These are phyloP conservation scores for Anguilla megastoma DNA, from an alignment of 2,797 vertebrate genomes.

Conservation along the genomic window DNA sequence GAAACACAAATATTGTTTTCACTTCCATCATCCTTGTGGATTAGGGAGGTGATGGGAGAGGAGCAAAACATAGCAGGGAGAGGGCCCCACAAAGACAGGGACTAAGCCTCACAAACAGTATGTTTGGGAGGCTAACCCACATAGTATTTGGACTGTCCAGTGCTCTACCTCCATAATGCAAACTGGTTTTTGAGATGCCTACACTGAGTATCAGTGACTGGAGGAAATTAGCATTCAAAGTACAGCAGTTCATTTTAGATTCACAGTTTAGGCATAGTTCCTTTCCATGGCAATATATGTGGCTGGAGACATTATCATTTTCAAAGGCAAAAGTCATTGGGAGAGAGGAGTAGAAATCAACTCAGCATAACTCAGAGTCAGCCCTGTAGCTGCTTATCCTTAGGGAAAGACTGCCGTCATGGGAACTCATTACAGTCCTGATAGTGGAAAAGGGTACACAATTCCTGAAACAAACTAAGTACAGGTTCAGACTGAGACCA, in stretches of 20 bases:
- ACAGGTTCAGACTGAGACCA: not conserved
- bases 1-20: not conserved
- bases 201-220: not conserved
- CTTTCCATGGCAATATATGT: not conserved
- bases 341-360: not conserved
- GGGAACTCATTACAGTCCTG: not conserved
- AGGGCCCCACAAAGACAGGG: not conserved
- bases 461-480: not conserved
- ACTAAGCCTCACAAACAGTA: not conserved
- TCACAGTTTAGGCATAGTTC: not conserved
- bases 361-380: not conserved
- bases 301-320: not conserved
- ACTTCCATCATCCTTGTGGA: not conserved
- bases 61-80: not conserved
- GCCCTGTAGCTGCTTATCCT: not conserved
- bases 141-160: not conserved
- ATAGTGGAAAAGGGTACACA: not conserved
- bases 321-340: slow-evolving; percentile 3
- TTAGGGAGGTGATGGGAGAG: not conserved
- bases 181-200: not conserved
- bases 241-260: not conserved
- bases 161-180: not conserved
- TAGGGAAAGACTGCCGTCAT: not conserved
- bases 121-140: not conserved
- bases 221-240: not conserved